Percentiles rank a stretch among this genome's conserved stretches.
These are phyloP conservation scores for Megaceryle maxima DNA, from an alignment of 2,113 vertebrate genomes.

Conservation along the genomic window DNA sequence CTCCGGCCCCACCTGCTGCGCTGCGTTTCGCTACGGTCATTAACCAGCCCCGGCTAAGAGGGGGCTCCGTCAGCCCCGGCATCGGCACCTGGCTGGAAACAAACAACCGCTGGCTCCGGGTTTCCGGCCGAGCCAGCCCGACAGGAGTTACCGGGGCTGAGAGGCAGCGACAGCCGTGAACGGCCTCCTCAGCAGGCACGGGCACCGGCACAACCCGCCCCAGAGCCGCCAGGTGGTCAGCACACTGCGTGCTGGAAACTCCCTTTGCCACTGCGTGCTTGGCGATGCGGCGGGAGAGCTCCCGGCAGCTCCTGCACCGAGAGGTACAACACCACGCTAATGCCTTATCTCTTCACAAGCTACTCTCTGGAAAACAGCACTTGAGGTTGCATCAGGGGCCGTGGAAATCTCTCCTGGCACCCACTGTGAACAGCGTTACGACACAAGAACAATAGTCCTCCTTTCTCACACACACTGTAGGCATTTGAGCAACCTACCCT, in stretches of 20 bases:
- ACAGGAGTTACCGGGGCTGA: not conserved
- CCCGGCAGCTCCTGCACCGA: fast-evolving
- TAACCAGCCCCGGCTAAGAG: not conserved
- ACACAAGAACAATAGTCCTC: fast-evolving
- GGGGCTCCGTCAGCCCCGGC: not conserved
- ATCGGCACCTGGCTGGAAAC: not conserved
- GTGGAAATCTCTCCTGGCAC: not conserved
- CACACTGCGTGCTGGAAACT: fast-evolving
- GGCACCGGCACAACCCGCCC: too few species aligned
- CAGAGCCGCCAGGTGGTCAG: too few species aligned
- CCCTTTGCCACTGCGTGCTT: fast-evolving
- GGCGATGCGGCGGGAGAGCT: too few species aligned
- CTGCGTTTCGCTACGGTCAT: not conserved
- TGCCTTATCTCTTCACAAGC: fast-evolving
- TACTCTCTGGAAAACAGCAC: fast-evolving
- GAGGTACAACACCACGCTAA: fast-evolving
- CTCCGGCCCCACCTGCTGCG: too few species aligned
- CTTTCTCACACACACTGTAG: fast-evolving
- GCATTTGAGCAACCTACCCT: not conserved
- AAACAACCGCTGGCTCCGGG: too few species aligned
- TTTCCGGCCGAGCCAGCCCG: not conserved
- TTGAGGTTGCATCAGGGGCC: fast-evolving
- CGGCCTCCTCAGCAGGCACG: not conserved
- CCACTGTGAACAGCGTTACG: not conserved
- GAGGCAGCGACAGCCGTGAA: fast-evolving